Conservation (phyloP, 2,888 invertebrate genomes). For the Phytoseiulus persimilis region DNA sequence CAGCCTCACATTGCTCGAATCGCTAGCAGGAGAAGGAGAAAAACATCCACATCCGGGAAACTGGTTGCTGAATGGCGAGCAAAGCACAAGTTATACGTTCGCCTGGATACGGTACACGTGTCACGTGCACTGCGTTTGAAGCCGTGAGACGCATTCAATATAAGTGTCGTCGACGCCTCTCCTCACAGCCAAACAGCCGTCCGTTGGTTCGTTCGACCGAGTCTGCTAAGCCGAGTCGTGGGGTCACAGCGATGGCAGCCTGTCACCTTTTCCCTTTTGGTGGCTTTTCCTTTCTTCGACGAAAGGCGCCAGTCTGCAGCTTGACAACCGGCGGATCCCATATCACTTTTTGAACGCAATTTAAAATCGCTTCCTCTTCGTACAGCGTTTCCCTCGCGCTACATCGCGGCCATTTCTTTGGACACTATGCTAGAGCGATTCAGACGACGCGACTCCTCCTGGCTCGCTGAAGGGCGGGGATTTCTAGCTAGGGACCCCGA, state of each 20-base stretch:
- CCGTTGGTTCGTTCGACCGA: background rate
- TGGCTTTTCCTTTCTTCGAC: background rate
- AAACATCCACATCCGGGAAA: background rate
- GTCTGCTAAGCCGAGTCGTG: background rate
- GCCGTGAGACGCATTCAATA: constrained; percentile 5
- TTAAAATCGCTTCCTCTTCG: background rate
- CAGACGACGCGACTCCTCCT: background rate
- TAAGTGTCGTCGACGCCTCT: background rate
- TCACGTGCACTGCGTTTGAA: background rate
- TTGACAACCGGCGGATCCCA: background rate
- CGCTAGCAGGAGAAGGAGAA: background rate
- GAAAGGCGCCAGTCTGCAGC: background rate
- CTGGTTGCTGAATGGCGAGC: background rate
- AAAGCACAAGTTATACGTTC: background rate
- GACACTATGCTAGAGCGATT: background rate
- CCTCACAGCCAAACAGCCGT: background rate
- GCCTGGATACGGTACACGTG: background rate
- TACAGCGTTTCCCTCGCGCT: background rate
- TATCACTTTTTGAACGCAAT: constrained; percentile 5
- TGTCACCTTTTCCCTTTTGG: background rate
- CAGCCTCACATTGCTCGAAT: background rate
- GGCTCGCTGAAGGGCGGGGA: background rate
- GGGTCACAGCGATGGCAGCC: background rate
- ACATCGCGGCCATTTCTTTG: background rate
- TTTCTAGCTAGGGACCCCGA: background rate